Conservation (phyloP, 2,797 vertebrate species). For the Spinibarbus caldwelli region DNA sequence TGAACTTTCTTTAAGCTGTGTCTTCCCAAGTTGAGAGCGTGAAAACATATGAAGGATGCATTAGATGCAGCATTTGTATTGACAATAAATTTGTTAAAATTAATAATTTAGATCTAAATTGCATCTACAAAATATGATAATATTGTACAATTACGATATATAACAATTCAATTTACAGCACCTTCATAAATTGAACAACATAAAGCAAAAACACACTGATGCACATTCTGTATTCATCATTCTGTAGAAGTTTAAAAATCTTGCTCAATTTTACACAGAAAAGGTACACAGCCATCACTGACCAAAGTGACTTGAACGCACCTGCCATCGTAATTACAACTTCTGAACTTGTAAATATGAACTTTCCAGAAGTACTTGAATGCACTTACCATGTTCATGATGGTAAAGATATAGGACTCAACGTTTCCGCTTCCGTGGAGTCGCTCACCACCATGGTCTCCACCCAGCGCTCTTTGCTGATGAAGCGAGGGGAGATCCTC, state of each 20-base stretch:
- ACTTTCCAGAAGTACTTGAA: background rate
- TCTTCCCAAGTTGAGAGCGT: too few relatives aligned
- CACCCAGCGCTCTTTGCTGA: slow-evolving; percentile 96
- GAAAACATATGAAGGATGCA: too few relatives aligned
- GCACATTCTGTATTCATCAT: background rate
- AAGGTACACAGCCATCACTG: too few relatives aligned
- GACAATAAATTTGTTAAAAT: background rate
- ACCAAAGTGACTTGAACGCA: background rate
- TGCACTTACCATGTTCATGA: slow-evolving; percentile 95
- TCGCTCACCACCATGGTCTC: slow-evolving; percentile 97
- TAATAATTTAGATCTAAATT: background rate
- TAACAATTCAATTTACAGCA: background rate
- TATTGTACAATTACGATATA: background rate
- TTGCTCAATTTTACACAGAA: background rate
- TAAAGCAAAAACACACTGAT: background rate
- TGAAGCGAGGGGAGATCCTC: slow-evolving; percentile 81
- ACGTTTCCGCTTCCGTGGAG: slow-evolving; percentile 92
- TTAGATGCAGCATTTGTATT: background rate
- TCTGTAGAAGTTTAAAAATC: background rate
- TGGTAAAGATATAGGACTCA: slow-evolving; percentile 96
- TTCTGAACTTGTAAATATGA: too few relatives aligned
- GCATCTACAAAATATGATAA: too few relatives aligned
- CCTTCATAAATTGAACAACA: background rate
- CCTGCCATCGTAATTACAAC: background rate
- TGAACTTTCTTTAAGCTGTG: too few relatives aligned